These are phyloP conservation scores for Polypedilum pembai DNA, from an alignment of 1,140 invertebrate genomes.

Conservation along the genomic window DNA sequence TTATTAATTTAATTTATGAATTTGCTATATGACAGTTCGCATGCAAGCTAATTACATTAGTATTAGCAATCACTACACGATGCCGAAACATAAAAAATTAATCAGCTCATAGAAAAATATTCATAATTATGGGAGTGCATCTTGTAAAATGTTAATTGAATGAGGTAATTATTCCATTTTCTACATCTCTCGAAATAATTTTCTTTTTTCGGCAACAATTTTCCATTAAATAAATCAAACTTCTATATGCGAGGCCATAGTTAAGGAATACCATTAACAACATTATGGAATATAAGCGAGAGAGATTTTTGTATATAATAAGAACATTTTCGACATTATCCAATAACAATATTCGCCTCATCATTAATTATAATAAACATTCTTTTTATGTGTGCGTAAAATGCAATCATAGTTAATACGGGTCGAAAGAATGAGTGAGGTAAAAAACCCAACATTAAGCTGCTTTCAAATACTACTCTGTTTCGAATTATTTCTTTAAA, in stretches of 20 bases:
- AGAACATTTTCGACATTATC: slow-evolving; percentile 2
- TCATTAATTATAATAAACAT: slow-evolving; percentile 20
- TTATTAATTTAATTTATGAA: neutral
- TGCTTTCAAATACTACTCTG: neutral
- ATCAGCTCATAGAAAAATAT: neutral
- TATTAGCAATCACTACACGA: neutral
- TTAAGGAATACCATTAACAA: neutral
- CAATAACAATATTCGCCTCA: slow-evolving; percentile 11
- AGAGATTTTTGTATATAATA: neutral
- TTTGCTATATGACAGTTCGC: neutral
- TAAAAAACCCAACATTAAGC: neutral
- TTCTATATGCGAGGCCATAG: neutral
- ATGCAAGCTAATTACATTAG: slow-evolving; percentile 9
- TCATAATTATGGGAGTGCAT: slow-evolving; percentile 16
- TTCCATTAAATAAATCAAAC: slow-evolving; percentile 14
- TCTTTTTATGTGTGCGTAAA: neutral
- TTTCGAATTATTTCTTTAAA: slow-evolving; percentile 15
- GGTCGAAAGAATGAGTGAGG: neutral
- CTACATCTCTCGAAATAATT: too few species aligned
- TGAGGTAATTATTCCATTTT: neutral
- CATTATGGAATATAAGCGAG: neutral
- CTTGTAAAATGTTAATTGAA: slow-evolving; percentile 26
- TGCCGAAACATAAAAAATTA: neutral
- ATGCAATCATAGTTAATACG: neutral
- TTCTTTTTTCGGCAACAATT: neutral